Base-by-base conservation (phyloP, 2,113 vertebrate species). In the Trochalopteron elliotii region DNA sequence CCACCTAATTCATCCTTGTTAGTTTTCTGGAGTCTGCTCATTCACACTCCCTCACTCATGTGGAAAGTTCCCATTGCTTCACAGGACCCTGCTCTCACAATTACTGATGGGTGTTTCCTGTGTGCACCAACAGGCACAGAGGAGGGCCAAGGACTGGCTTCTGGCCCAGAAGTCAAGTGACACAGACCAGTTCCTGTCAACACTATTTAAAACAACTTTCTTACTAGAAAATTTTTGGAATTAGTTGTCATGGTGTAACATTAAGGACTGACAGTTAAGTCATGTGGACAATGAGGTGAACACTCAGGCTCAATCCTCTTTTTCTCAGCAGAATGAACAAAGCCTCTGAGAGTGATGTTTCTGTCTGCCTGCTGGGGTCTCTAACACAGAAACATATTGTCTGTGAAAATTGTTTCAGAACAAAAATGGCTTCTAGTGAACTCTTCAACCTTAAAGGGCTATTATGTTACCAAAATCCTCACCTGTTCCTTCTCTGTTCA, bases 201-300 rank as follows among this genome's bases (percentile, higher is more conserved):
- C 10, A 9, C 17, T 52, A n/a, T 11, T 76, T 40, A 49, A 19
- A 71, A 53, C 14, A 67, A 50, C 3, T 2, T 12, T 20, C 8
- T 47, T 19, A 44, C 11, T 20, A 75, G 52, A 63, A 70, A 68
- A 82, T 35, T 55, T 7, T 68, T 76, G 40, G 23, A 84, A 12
- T 60, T 69, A 45, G 12, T 17, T 88, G n/a, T 11, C 2, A 1
- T 35, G 9, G 7, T 45, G 14, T 35, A 42, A 25, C 0, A 1
- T 6, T 27, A 47, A 82, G 27, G 23, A 63, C 23, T 39, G 21
- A 55, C 5, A 57, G 22, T 22, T 33, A 30, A 84, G 15, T n/a
- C 33, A 28, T 12, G 7, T 17, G 44, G 57, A 52, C 33, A 37
- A 7, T 21, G 2, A 56, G 37, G 24, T 37, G 27, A 53, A 16